Base-by-base conservation (phyloP, 2,888 invertebrate species). In the Heteromyza rotundicornis region DNA sequence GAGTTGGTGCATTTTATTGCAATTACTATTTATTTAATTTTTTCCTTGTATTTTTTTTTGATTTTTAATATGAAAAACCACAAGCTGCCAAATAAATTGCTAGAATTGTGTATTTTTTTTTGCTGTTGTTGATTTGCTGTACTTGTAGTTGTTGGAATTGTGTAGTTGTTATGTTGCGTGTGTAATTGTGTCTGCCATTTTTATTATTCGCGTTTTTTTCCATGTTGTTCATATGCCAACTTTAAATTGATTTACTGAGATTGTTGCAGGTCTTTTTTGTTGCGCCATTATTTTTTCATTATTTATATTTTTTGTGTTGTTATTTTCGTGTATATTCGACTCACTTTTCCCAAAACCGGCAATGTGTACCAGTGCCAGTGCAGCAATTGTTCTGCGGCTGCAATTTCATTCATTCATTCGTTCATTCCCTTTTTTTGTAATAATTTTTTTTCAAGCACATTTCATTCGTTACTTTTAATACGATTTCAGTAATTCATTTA, bases 141-240 rank as follows among this genome's bases (percentile, higher is more conserved):
- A 7, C 10, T 47, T 47, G 47, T 47, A 19, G 47, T 47, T 47
- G 47, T 47, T 47, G 47, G 17, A 5, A 47, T 47, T 47, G 20
- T n/a, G n/a, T 47, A 19, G 20, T 47, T 47, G 17, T 47, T 17
- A 19, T 54, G 60, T 64, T 66, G 62, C 63, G 14, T 40, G 40
- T n/a, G n/a, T n/a, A 40, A 40, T 7, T 40, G 40, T 40, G n/a
- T 7, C 40, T 40, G 40, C 40, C 40, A 40, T 7, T 40, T 40
- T 40, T 40, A n/a, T 40, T 40, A 40, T 40, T 12, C 14, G 40
- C n/a, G 47, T 47, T 47, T 17, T 47, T 47, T 17, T 47, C 14
- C 5, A 19, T 47, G 47, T 20, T 47, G 47, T 47, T 47, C 47
- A 47, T 47, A 47, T 47, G 47, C 47, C 47, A 47, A 47, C 19